Percentiles rank a stretch among this genome's conserved stretches.
Evolutionary conservation across 2,888 invertebrate genomes (phyloP).

Genomic region (Stictocephala bisonia): DNA sequence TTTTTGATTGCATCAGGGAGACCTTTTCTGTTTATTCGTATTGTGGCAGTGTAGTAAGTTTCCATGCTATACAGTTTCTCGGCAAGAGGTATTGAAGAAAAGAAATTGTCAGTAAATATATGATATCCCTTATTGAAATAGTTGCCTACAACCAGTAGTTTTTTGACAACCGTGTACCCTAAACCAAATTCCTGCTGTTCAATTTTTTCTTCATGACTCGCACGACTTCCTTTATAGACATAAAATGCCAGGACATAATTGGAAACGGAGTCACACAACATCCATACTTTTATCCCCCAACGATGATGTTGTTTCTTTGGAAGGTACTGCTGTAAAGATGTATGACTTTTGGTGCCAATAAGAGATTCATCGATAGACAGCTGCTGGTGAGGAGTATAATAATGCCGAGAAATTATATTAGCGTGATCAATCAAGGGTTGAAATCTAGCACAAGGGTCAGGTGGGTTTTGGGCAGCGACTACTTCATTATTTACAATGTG

Average conservation of each 20-base stretch:
- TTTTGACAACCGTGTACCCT: background rate
- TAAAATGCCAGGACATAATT: background rate
- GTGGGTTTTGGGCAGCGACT: too few species aligned
- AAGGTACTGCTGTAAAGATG: constrained; percentile 4
- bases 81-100: background rate
- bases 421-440: too few species aligned
- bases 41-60: too few species aligned
- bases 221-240: background rate
- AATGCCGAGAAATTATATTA: too few species aligned
- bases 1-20: too few species aligned
- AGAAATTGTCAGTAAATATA: background rate
- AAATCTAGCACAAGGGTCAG: too few species aligned
- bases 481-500: too few species aligned
- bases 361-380: too few species aligned
- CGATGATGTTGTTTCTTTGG: background rate
- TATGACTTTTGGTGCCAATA: too few species aligned
- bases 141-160: background rate
- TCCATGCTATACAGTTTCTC: too few species aligned
- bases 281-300: background rate
- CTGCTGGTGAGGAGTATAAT: too few species aligned
- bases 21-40: too few species aligned
- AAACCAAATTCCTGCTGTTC: background rate
- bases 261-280: constrained; percentile 2
- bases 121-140: constrained; percentile 2
- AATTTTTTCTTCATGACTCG: background rate